Evolutionary conservation across 1,140 invertebrate species (phyloP).

Genomic region (Cylas formicarius): DNA sequence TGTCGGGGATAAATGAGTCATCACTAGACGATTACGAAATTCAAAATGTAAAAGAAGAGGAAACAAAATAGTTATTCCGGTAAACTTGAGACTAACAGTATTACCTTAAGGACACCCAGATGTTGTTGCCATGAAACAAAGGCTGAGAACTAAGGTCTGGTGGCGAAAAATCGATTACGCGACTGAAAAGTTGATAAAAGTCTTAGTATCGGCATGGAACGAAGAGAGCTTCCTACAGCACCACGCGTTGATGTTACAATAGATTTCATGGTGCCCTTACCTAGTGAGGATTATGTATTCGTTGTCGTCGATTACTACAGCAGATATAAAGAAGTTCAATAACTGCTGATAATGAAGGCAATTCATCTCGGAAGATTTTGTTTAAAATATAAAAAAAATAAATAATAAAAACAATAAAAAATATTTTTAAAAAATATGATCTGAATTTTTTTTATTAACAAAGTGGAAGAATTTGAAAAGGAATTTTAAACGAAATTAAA

Average conservation of each 20-base stretch:
- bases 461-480: no score
- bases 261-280: constrained; percentile 36
- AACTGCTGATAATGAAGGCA: no score
- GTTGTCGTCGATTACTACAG: constrained; percentile 24
- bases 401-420: no score
- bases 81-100: constrained; percentile 23
- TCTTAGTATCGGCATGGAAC: constrained; percentile 40
- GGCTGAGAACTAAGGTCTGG: constrained; percentile 47
- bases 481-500: no score
- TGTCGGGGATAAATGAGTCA: background rate
- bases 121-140: constrained; percentile 48
- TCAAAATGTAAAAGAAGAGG: constrained; percentile 6
- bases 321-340: constrained; percentile 18
- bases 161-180: constrained; percentile 47
- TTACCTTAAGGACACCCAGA: constrained; percentile 47
- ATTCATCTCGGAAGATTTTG: no score
- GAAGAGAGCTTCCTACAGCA: constrained; percentile 28
- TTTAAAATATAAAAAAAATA: no score
- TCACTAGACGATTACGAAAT: background rate
- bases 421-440: no score
- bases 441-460: no score
- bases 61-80: constrained; percentile 12
- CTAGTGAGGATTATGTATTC: constrained; percentile 31
- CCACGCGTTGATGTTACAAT: constrained; percentile 38
- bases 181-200: constrained; percentile 41